Conservation (phyloP, 2,888 invertebrate genomes). For the Chesias legatella region DNA sequence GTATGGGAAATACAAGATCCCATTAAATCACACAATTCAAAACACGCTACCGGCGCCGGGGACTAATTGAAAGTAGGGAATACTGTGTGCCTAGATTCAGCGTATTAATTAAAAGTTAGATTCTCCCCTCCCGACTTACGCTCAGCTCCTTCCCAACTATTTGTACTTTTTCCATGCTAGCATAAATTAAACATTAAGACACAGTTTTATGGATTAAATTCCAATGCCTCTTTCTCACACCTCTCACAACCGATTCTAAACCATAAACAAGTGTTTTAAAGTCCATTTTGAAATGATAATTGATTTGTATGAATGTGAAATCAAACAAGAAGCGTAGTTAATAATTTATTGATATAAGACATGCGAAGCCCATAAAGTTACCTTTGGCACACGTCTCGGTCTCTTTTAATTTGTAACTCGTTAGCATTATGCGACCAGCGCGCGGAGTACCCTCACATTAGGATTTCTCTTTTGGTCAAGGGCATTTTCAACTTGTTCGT, state of each 20-base stretch:
- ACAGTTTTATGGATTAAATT: constrained; percentile 61
- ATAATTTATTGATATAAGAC: constrained; percentile 81
- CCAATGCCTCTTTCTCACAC: constrained; percentile 40
- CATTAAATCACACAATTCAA: constrained; percentile 67
- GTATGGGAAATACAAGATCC: constrained; percentile 56
- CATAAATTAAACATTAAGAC: constrained; percentile 62
- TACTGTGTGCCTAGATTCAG: constrained; percentile 60
- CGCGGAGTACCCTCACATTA: constrained; percentile 55
- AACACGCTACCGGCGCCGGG: constrained; percentile 69
- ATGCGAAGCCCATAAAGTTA: constrained; percentile 79
- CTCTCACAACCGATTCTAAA: constrained; percentile 45
- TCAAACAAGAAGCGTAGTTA: constrained; percentile 77
- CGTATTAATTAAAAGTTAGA: constrained; percentile 76
- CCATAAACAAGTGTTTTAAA: constrained; percentile 56
- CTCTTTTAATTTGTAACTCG: constrained; percentile 78
- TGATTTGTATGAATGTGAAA: constrained; percentile 63
- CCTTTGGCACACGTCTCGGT: constrained; percentile 75
- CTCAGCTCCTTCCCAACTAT: constrained; percentile 55
- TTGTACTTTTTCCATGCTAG: constrained; percentile 48
- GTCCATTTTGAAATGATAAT: constrained; percentile 59
- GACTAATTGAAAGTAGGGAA: constrained; percentile 73
- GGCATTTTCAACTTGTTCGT: constrained; percentile 42
- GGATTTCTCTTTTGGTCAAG: constrained; percentile 56
- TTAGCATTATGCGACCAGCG: constrained; percentile 63
- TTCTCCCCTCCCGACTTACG: constrained; percentile 67